Evolutionary conservation across 2,113 vertebrate genomes (phyloP).

Genomic region (Anoplopoma fimbria): DNA sequence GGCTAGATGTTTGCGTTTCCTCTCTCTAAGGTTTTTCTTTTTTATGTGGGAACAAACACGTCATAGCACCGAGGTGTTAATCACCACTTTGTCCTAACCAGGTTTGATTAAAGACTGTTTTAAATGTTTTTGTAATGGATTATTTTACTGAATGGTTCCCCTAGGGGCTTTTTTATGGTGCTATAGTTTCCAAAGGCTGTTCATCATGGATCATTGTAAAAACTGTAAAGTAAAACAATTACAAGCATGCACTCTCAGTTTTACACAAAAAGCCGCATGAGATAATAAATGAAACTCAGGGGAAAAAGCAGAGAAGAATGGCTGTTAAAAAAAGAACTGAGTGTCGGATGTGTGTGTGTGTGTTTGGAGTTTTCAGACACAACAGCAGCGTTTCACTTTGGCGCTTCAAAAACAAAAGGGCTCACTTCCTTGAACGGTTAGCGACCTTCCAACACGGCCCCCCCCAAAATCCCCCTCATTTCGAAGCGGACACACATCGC

Average conservation of each 20-base stretch:
- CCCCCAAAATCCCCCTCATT: background rate
- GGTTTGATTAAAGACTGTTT: slow-evolving; percentile 38
- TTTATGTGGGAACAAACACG: slow-evolving; percentile 55
- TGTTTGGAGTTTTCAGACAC: background rate
- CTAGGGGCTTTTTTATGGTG: slow-evolving; percentile 56
- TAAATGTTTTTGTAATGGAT: slow-evolving; percentile 65
- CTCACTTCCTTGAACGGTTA: slow-evolving; percentile 23
- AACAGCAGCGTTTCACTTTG: slow-evolving; percentile 25
- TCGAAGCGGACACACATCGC: slow-evolving; percentile 40
- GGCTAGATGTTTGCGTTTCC: slow-evolving; percentile 56
- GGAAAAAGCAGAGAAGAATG: background rate
- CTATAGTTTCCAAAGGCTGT: slow-evolving; percentile 32
- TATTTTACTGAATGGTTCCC: slow-evolving; percentile 44
- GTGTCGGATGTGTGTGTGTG: background rate
- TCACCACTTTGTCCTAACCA: slow-evolving; percentile 30
- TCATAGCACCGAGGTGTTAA: slow-evolving; percentile 61
- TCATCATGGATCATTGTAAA: slow-evolving; percentile 13
- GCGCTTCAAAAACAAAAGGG: slow-evolving; percentile 50
- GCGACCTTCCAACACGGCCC: slow-evolving; percentile 40
- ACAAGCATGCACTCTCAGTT: background rate
- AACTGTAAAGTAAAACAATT: slow-evolving; percentile 17
- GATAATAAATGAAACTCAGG: slow-evolving; percentile 22
- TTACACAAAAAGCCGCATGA: slow-evolving; percentile 28
- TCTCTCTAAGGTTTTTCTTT: slow-evolving; percentile 58
- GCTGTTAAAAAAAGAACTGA: background rate